Evolutionary conservation across 2,888 invertebrate species (phyloP).

Genomic region (Panzeria rudis): DNA sequence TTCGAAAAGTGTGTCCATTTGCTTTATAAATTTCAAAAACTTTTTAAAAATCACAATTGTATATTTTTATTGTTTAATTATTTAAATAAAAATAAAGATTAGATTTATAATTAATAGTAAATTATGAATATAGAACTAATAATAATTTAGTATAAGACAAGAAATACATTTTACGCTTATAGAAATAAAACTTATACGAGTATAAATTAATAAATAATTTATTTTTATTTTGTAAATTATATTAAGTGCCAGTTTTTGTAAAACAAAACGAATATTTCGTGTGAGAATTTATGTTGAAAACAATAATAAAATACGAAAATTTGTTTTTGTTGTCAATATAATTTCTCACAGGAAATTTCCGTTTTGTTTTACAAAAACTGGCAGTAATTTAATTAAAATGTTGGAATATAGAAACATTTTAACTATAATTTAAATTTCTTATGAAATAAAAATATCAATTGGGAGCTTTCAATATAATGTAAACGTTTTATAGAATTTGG

Average conservation of each 20-base stretch:
- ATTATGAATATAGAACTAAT: conserved; percentile 29
- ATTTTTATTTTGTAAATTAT: background rate
- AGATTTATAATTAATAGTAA: conserved; percentile 54
- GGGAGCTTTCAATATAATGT: background rate
- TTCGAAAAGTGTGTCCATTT: background rate
- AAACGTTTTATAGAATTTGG: background rate
- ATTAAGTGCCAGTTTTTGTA: no score
- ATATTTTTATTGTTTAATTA: conserved; percentile 10
- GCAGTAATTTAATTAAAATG: conserved; percentile 10
- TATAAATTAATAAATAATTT: conserved; percentile 22
- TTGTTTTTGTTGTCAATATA: no score
- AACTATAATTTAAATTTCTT: background rate
- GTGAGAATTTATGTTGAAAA: no score
- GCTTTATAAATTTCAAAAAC: background rate
- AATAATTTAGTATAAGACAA: conserved; percentile 56
- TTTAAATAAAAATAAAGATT: conserved; percentile 4
- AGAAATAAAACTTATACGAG: conserved; percentile 60
- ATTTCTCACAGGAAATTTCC: no score
- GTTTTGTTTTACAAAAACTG: no score
- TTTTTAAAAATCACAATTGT: background rate
- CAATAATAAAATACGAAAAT: no score
- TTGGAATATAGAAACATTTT: conserved; percentile 1
- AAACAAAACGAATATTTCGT: no score
- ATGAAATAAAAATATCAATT: background rate
- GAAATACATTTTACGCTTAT: conserved; percentile 72